Conservation (phyloP, 2,113 vertebrate genomes). For the Brachypodius melanocephalos region DNA sequence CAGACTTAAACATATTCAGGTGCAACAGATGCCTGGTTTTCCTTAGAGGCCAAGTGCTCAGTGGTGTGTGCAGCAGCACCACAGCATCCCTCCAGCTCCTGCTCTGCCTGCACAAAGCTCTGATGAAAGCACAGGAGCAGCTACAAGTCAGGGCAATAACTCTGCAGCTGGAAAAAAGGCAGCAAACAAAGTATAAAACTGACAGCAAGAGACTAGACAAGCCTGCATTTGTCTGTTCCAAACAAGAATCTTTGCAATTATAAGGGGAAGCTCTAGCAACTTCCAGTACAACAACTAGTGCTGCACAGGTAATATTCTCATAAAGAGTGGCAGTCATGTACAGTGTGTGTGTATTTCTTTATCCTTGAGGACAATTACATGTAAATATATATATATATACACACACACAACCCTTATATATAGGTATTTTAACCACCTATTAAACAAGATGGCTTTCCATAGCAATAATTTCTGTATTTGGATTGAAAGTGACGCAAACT, state of each 20-base stretch:
- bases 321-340: neutral
- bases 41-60: neutral
- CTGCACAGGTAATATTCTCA: neutral
- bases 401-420: neutral
- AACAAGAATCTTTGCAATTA: neutral
- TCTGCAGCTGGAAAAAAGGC: neutral
- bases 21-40: neutral
- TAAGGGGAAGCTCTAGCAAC: neutral
- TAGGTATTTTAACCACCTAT: neutral
- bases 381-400: accelerated
- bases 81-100: neutral
- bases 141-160: neutral
- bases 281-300: neutral
- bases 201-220: neutral
- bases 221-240: neutral
- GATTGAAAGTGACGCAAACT: neutral
- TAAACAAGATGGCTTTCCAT: neutral
- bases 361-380: neutral
- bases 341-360: neutral
- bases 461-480: neutral
- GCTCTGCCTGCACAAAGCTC: neutral
- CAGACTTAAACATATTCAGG: neutral
- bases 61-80: neutral
- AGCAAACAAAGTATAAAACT: neutral
- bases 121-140: neutral